These are phyloP conservation scores for Lepisosteus osseus DNA, from an alignment of 2,113 vertebrate species.

Conservation along the genomic window DNA sequence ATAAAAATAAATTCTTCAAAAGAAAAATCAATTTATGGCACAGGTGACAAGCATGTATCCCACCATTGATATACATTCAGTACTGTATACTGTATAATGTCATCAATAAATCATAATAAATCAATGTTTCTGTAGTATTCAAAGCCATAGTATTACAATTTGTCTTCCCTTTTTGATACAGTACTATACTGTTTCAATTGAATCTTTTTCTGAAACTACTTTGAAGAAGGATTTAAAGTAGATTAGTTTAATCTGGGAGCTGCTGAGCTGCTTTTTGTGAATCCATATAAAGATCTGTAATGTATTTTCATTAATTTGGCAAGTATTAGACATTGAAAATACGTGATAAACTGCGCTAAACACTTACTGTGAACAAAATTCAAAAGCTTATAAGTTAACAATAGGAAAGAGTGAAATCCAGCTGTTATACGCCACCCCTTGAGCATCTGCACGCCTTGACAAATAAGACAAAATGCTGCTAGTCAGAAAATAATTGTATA, in stretches of 20 bases:
- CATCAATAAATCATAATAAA: no score
- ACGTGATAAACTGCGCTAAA: neutral
- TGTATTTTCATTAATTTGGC: neutral
- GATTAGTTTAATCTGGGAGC: slow-evolving; percentile 25
- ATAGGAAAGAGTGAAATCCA: neutral
- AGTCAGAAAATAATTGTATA: neutral
- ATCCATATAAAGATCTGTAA: slow-evolving; percentile 21
- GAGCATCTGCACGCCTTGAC: neutral
- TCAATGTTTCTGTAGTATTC: no score
- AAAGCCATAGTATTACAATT: neutral
- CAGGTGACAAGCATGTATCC: no score
- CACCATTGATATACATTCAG: no score
- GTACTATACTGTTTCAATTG: slow-evolving; percentile 14
- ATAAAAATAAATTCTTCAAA: no score
- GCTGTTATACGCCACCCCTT: neutral
- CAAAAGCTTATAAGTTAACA: neutral
- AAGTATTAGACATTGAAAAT: neutral
- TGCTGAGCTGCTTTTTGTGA: slow-evolving; percentile 23
- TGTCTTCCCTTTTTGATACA: neutral
- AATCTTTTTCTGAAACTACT: slow-evolving; percentile 8
- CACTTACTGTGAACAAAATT: slow-evolving; percentile 1
- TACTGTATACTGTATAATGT: no score
- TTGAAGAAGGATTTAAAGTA: slow-evolving; percentile 33
- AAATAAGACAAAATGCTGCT: slow-evolving; percentile 7
- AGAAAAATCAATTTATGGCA: no score